Evolutionary conservation across 2,797 vertebrate species (phyloP).

Genomic region (Arremon aurantiirostris): DNA sequence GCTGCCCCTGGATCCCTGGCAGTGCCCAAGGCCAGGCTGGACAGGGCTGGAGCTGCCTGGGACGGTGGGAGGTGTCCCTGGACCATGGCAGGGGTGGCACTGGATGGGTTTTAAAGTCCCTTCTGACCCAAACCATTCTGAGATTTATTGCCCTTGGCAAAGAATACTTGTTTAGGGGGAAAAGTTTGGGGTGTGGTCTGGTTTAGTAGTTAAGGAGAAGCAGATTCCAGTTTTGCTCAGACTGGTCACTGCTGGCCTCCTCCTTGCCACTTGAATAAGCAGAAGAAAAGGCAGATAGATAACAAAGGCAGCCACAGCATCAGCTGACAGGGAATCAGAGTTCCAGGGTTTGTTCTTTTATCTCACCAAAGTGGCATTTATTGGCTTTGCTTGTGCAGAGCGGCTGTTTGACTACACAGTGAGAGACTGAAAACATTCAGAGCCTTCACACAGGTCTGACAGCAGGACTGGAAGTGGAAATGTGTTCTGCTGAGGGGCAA

Average conservation of each 20-base stretch:
- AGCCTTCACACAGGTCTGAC: neutral
- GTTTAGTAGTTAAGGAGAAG: neutral
- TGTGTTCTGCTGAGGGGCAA: neutral
- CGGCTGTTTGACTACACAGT: accelerated
- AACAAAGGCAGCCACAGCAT: accelerated
- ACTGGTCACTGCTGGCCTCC: neutral
- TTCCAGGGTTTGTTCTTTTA: neutral
- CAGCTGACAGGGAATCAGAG: neutral
- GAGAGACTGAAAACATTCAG: neutral
- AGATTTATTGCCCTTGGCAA: neutral
- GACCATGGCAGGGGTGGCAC: neutral
- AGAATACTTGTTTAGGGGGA: neutral
- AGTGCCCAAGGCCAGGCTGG: neutral
- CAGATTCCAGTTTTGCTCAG: neutral
- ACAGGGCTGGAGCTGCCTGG: neutral
- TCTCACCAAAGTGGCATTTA: neutral
- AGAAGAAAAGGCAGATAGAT: neutral
- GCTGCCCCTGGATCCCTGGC: neutral
- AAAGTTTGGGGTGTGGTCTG: neutral
- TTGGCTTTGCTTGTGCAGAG: neutral
- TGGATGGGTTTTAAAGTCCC: accelerated
- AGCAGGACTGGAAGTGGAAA: neutral
- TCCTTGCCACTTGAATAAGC: neutral
- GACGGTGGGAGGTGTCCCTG: neutral
- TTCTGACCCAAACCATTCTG: neutral